Evolutionary conservation across 2,113 vertebrate species (phyloP), one percentile per base, ranked within the genome.

Genomic region (Myotis lucifugus): DNA sequence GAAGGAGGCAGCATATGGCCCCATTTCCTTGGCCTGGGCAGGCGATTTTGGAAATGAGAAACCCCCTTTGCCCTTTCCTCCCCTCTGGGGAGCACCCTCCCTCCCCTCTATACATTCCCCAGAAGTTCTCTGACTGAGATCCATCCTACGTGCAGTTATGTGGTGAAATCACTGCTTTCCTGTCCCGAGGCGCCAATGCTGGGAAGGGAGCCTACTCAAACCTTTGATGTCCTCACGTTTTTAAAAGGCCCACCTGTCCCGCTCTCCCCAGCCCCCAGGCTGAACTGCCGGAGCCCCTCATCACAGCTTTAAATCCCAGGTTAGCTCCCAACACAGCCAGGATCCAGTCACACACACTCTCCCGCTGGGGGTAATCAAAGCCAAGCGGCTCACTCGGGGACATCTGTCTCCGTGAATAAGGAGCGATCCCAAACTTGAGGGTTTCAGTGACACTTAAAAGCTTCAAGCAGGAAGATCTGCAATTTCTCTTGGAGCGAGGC

Each of bases 211-310:
- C 66, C 32, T 56, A 23, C 59, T 37, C 15, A 79, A 59, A 84
- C 91, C 96, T 98, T 98, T 98, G 97, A 98, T 95, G 97, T 96
- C 96, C 93, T 96, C 97, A 96, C 91, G 83, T 96, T 96, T 96
- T 96, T 92, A 90, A 93, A 96, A 95, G 95, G 86, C 93, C 97
- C 97, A 98, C 97, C 97, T 98, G 97, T 97, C 96, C 92, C 89
- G 77, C 52, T 34, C 76, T 90, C 61, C 81, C 94, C 85, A 76
- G 64, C 70, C 84, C 95, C 56, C 77, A 11, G 79, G 59, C 95
- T 90, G 90, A 93, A 90, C 81, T 76, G 83, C 92, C 85, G 82
- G 85, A 83, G 85, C 95, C 82, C 85, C 92, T 96, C 73, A 66
- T 73, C 85, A 79, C 56, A 37, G 81, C 94, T 84, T 88, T 88